phyloP scores from a whole-genome alignment of 1,140 invertebrate species.

The Brachionus plicatilis region DNA sequence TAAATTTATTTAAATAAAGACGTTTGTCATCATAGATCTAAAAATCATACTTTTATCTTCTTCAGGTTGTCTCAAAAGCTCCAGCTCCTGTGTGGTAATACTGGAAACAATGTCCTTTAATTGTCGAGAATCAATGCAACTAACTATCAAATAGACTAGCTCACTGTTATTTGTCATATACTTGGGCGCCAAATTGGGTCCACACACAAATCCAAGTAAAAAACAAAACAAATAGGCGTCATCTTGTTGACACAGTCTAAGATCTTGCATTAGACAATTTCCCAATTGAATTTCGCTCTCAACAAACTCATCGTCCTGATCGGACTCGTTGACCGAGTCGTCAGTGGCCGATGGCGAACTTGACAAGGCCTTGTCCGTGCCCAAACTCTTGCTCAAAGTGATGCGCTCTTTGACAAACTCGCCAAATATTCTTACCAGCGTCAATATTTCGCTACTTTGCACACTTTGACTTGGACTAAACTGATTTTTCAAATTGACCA shows the following conservation, averaged over 20 bases:
- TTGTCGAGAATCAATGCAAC: constrained; percentile 2
- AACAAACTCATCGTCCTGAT: background rate
- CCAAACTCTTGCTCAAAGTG: background rate
- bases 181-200: background rate
- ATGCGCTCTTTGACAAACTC: constrained; percentile 1
- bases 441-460: background rate
- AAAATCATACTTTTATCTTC: background rate
- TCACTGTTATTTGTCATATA: constrained; percentile 31
- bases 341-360: background rate
- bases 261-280: constrained; percentile 27
- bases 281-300: constrained; percentile 4
- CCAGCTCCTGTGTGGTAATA: background rate
- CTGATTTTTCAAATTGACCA: background rate
- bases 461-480: background rate
- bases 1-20: too few relatives aligned
- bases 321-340: background rate
- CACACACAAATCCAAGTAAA: constrained; percentile 22
- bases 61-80: constrained; percentile 9
- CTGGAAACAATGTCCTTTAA: constrained; percentile 19
- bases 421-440: background rate
- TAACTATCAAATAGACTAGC: constrained; percentile 32
- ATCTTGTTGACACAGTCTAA: constrained; percentile 32
- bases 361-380: background rate
- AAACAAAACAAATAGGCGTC: background rate
- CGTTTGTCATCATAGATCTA: too few relatives aligned